Conservation (phyloP, 2,113 vertebrate genomes). For the Castor canadensis region DNA sequence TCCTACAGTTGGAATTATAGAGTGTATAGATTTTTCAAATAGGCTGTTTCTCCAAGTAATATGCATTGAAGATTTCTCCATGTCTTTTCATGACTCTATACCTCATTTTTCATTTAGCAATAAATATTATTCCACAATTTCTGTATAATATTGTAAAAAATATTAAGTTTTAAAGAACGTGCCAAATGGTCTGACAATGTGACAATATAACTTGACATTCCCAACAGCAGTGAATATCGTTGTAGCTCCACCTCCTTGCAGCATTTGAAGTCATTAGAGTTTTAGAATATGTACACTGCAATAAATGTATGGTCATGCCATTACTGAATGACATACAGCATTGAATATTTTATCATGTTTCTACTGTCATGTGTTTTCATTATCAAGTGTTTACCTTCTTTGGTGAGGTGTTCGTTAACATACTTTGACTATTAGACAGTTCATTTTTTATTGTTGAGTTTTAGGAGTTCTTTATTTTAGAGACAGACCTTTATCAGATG, state of each 20-base stretch:
- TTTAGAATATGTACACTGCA: background rate
- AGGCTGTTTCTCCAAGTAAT: background rate
- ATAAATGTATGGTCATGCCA: too few relatives aligned
- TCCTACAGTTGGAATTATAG: background rate
- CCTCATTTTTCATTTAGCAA: background rate
- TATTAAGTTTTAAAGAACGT: background rate
- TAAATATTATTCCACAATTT: too few relatives aligned
- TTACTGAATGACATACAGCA: background rate
- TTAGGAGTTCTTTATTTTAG: background rate
- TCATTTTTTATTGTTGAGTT: background rate
- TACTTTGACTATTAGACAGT: background rate
- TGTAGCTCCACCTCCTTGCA: background rate
- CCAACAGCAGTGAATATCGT: background rate
- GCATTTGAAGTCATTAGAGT: background rate
- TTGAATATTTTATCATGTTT: too few relatives aligned
- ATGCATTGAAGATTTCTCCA: too few relatives aligned
- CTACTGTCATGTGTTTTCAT: too few relatives aligned
- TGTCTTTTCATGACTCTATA: background rate
- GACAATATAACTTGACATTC: background rate
- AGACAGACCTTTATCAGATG: background rate
- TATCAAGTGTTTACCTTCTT: background rate
- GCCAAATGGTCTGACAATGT: background rate
- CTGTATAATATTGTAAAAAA: background rate
- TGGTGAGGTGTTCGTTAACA: background rate
- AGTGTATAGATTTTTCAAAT: background rate